Conservation (phyloP, 1,140 invertebrate genomes). For the Drosophila nigromelanica region DNA sequence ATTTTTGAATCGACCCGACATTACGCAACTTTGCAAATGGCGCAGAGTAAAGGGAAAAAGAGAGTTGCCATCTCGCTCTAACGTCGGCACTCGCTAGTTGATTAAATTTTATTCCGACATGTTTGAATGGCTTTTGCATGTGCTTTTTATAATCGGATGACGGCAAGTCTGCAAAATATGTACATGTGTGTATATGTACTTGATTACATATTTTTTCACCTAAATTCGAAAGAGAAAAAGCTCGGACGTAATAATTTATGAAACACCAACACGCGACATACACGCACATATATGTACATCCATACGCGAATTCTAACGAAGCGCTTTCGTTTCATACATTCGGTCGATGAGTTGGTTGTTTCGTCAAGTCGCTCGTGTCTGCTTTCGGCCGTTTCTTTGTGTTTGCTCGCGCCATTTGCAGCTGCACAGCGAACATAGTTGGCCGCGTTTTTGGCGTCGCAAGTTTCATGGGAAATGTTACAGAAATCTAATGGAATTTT, state of each 20-base stretch:
- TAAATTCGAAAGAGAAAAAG: slow-evolving; percentile 69
- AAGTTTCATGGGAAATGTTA: slow-evolving; percentile 25
- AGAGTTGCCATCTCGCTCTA: slow-evolving; percentile 33
- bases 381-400: slow-evolving; percentile 59
- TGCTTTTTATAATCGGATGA: slow-evolving; percentile 71
- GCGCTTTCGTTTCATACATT: slow-evolving; percentile 35
- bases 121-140: slow-evolving; percentile 62
- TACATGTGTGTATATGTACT: slow-evolving; percentile 26
- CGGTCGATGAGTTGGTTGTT: slow-evolving; percentile 63
- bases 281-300: slow-evolving; percentile 12
- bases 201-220: slow-evolving; percentile 63
- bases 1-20: slow-evolving; percentile 64
- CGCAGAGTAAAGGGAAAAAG: slow-evolving; percentile 43
- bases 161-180: slow-evolving; percentile 62
- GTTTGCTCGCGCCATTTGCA: slow-evolving; percentile 75
- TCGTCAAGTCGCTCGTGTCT: slow-evolving; percentile 66
- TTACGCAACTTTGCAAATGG: slow-evolving; percentile 81
- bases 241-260: slow-evolving; percentile 77
- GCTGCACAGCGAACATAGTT: slow-evolving; percentile 77
- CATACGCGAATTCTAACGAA: slow-evolving; percentile 68
- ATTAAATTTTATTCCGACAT: slow-evolving; percentile 43
- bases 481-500: slow-evolving; percentile 80
- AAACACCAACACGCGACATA: slow-evolving; percentile 50
- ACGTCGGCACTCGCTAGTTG: slow-evolving; percentile 11
- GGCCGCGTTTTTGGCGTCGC: slow-evolving; percentile 66